These are phyloP conservation scores for Pelusios castaneus DNA, from an alignment of 2,113 vertebrate species.

Conservation along the genomic window DNA sequence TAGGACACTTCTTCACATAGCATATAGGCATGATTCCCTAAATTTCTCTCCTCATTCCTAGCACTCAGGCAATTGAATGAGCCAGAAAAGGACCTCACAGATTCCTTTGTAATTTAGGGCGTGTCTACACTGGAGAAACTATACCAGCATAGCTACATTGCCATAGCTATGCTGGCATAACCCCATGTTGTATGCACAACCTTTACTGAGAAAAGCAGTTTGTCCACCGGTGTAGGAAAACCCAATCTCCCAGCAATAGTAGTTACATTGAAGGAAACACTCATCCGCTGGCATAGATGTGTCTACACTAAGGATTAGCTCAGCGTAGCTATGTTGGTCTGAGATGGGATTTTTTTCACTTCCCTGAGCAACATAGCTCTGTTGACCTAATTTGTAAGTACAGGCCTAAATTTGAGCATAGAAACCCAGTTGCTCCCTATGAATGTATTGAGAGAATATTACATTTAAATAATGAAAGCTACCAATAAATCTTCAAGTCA, in stretches of 20 bases:
- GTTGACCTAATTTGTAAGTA: too few species aligned
- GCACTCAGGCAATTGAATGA: slow-evolving; percentile 25
- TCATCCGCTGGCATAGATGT: too few species aligned
- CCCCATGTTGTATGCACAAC: background rate
- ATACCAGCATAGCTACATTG: background rate
- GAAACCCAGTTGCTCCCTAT: slow-evolving; percentile 5
- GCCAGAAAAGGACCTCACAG: slow-evolving; percentile 51
- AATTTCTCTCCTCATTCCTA: background rate
- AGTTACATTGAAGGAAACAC: too few species aligned
- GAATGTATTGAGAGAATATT: background rate
- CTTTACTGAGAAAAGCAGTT: background rate
- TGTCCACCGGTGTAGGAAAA: background rate
- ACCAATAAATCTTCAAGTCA: slow-evolving; percentile 25
- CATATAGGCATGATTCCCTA: background rate
- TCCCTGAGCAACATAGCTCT: too few species aligned
- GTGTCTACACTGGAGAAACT: background rate
- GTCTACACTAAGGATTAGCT: too few species aligned
- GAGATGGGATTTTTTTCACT: too few species aligned
- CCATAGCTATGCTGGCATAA: background rate
- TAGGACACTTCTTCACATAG: background rate
- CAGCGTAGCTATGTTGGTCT: too few species aligned
- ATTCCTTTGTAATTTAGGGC: background rate
- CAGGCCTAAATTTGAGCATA: too few species aligned
- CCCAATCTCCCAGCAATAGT: background rate
- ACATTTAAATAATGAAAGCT: slow-evolving; percentile 56